Evolutionary conservation across 2,113 vertebrate genomes (phyloP), one percentile per base, ranked within the genome.

Genomic region (Pelobates fuscus): DNA sequence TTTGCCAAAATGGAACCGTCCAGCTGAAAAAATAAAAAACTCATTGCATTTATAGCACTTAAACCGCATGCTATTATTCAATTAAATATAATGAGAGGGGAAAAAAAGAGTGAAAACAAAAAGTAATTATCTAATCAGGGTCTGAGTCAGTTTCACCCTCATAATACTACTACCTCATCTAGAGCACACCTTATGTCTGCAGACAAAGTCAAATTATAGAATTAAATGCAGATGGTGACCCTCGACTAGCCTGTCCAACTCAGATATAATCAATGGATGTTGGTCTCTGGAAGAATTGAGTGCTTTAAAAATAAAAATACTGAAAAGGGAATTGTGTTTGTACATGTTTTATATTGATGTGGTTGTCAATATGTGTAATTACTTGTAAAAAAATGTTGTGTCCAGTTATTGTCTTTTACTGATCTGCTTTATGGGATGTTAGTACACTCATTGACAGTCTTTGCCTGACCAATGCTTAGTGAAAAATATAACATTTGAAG

Each of bases 1-100:
- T 74, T 29, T 67, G 54, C 62, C 63, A 66, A 58, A 23, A 64
- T 67, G 62, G 37, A 61, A 74, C 24, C 26, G 24, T 66, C 71
- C 72, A 76, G 63, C 72, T 76, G 72, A 52, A 43, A 67, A 76
- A 76, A 76, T 67, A 76, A 67, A 32, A 41, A 24, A 32, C n/a
- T 25, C 24, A 4, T 46, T 46, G 71, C 62, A 65, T 67, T 58
- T 67, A 65, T 44, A 30, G 54, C 54, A 59, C 72, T 67, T 74
- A 66, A 49, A 76, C 72, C 54, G 55, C n/a, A 46, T n/a, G 11
- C 72, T 46, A 76, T 76, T 76, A 76, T 76, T 76, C 64, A 67
- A 76, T 76, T 76, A 76, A 67, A 58, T 76, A 67, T 67, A 76
- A 76, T 67, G 72, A 67, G 72, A 67, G 64, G 30, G 58, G 43